phyloP scores from a whole-genome alignment of 2,113 vertebrate species.

The Lepus europaeus region DNA sequence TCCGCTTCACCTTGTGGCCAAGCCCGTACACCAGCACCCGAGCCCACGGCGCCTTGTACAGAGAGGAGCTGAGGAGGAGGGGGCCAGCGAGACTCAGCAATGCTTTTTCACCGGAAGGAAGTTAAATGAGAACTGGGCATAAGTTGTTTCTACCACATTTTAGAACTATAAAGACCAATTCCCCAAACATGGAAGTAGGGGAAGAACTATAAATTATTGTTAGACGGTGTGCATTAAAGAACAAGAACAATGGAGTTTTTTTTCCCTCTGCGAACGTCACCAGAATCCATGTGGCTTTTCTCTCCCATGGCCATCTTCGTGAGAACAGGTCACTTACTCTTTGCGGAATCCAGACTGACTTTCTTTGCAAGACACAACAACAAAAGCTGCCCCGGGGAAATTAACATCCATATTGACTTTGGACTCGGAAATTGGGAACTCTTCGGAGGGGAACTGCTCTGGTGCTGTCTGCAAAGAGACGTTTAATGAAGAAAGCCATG shows the following conservation, averaged over 20 bases:
- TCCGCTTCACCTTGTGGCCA: conserved; percentile 96
- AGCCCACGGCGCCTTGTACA: conserved; percentile 98
- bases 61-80: conserved; percentile 91
- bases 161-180: conserved; percentile 22
- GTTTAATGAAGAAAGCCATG: conserved; percentile 33
- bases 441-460: conserved; percentile 97
- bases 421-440: conserved; percentile 96
- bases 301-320: neutral
- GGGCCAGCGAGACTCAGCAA: neutral
- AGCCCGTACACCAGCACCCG: conserved; percentile 96
- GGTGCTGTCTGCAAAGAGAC: conserved; percentile 92
- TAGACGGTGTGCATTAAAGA: neutral
- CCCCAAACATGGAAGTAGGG: neutral
- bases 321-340: conserved; percentile 90
- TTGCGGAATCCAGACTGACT: conserved; percentile 97
- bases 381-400: conserved; percentile 97
- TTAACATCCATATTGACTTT: conserved; percentile 99
- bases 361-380: conserved; percentile 97
- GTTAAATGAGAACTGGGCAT: neutral
- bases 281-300: neutral
- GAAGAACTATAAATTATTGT: neutral
- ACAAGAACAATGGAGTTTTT: neutral
- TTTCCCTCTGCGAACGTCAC: neutral
- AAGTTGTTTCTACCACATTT: neutral
- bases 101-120: neutral